Percentiles rank a stretch among this genome's conserved stretches.
These are phyloP conservation scores for Phoenicopterus ruber DNA, from an alignment of 2,113 vertebrate species.

Conservation along the genomic window DNA sequence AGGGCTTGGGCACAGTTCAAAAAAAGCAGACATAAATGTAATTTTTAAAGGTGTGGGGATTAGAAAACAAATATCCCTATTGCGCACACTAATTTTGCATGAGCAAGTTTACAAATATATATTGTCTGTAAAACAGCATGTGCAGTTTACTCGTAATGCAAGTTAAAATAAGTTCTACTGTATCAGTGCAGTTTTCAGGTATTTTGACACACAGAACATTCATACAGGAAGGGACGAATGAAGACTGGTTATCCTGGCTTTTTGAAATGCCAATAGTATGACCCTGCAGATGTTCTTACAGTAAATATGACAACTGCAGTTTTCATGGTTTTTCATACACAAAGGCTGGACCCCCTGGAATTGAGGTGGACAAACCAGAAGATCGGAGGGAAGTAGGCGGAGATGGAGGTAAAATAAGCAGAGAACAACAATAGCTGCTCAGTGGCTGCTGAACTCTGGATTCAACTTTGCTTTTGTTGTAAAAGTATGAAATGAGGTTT, in stretches of 20 bases:
- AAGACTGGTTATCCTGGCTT: constrained; percentile 45
- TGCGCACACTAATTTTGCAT: constrained; percentile 79
- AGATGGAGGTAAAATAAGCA: background rate
- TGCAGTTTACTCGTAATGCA: constrained; percentile 75
- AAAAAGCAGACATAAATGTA: constrained; percentile 52
- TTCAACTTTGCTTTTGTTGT: background rate
- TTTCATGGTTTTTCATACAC: background rate
- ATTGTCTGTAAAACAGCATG: constrained; percentile 80
- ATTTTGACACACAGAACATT: constrained; percentile 60
- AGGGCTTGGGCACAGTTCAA: constrained; percentile 60
- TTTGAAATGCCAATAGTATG: constrained; percentile 8
- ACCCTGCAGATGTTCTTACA: background rate
- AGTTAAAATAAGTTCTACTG: constrained; percentile 67
- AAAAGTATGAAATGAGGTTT: background rate
- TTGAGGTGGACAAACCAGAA: background rate
- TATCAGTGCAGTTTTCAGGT: constrained; percentile 70
- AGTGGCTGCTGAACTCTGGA: background rate
- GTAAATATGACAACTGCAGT: background rate
- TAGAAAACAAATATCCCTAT: constrained; percentile 57
- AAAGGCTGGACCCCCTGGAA: background rate
- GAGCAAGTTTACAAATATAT: constrained; percentile 80
- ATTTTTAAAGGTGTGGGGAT: constrained; percentile 68
- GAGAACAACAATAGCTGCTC: background rate
- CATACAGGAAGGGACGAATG: background rate
- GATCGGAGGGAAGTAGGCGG: background rate